Conservation (phyloP, 2,113 vertebrate species). For the Heptranchias perlo region DNA sequence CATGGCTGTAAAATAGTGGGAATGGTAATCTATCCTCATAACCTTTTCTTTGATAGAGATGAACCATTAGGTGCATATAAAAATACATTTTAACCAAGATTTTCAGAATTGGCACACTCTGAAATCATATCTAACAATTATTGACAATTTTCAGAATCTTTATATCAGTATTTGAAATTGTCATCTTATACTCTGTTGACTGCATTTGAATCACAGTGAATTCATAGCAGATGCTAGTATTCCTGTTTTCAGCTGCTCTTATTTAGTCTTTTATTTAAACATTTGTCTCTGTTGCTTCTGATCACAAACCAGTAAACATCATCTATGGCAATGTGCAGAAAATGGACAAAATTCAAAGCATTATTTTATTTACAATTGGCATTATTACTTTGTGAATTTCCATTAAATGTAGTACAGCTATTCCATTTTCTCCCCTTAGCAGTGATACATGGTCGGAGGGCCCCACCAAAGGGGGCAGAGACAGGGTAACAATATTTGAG, state of each 20-base stretch:
- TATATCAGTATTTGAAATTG: background rate
- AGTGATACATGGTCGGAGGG: no score
- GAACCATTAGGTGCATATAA: background rate
- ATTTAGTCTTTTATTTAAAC: background rate
- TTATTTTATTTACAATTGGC: background rate
- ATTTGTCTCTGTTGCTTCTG: background rate
- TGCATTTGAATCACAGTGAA: background rate
- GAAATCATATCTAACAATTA: background rate
- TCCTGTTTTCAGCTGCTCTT: background rate
- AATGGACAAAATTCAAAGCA: background rate
- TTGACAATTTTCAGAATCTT: background rate
- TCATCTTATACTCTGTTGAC: background rate
- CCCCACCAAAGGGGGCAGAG: background rate
- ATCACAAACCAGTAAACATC: background rate
- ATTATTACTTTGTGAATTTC: background rate
- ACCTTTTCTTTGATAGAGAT: background rate
- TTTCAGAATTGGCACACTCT: background rate
- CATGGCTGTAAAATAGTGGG: background rate
- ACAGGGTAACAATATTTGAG: no score
- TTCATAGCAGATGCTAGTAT: background rate
- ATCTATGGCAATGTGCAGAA: background rate
- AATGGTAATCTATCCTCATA: background rate
- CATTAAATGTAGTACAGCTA: no score
- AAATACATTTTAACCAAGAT: background rate
- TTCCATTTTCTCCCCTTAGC: no score